A percentile compares a stretch with the other conserved stretches of the same genome.
Conservation (phyloP, 2,888 invertebrate species). For the Elegia similella region DNA sequence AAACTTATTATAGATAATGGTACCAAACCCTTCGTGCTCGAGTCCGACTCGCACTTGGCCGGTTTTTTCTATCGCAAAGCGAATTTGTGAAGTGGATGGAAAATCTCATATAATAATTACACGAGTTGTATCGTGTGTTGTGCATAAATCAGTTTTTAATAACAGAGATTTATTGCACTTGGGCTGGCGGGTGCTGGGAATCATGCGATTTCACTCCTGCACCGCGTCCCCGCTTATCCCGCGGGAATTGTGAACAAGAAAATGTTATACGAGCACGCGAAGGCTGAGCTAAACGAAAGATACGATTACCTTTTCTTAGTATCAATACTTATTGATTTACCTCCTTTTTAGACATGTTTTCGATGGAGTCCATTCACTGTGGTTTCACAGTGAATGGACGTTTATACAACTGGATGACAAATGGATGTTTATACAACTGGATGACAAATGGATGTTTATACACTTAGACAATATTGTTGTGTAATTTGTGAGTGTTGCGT, state of each 20-base stretch:
- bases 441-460: too few species aligned
- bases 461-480: too few species aligned
- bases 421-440: too few species aligned
- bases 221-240: constrained; percentile 28
- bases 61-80: neutral
- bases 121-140: constrained; percentile 28
- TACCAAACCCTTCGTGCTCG: too few species aligned
- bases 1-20: too few species aligned
- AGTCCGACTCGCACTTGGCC: too few species aligned
- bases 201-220: constrained; percentile 37
- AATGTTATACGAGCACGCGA: constrained; percentile 31
- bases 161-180: constrained; percentile 41
- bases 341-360: neutral
- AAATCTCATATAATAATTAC: constrained; percentile 13
- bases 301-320: neutral
- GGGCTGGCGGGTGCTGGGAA: constrained; percentile 31
- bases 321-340: neutral
- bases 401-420: too few species aligned
- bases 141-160: constrained; percentile 45
- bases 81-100: constrained; percentile 6
- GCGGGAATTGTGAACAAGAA: constrained; percentile 31
- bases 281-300: constrained; percentile 14
- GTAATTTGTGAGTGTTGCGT: too few species aligned
- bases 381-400: too few species aligned
- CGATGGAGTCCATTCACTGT: neutral